Evolutionary conservation across 2,888 invertebrate species (phyloP), one percentile per base, ranked within the genome.

Genomic region (Agrypnus murinus): DNA sequence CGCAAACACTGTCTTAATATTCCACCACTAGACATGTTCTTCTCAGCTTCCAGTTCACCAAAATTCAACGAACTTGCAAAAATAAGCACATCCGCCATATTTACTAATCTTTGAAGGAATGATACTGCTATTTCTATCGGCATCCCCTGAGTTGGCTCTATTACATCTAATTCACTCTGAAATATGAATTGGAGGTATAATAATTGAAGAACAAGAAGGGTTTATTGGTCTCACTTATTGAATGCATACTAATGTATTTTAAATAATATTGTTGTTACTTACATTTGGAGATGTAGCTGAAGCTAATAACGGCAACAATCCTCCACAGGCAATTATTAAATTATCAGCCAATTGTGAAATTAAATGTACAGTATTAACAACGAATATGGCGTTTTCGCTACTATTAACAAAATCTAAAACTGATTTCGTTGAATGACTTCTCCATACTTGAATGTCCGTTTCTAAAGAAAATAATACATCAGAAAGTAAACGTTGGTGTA

Each of bases 21-120:
- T 53, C 99, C 99, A n/a, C 99, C 99, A 80, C 96, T 95, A 57
- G 98, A 97, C 99, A 99, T 99, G 85, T 99, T 99, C 87, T 99
- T 99, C 87, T 99, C 99, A 0, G 98, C 96, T 86, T 99, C 99
- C 48, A 99, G 87, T 86, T 99, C 99, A 25, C 95, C 95, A 83
- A 99, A 99, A 88, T 97, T 98, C 68, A 99, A 89, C 1, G 98
- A 97, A 81, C 97, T 98, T 68, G 99, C 98, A 87, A 99, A 99
- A 79, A 99, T 97, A 32, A 99, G 90, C 48, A 99, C 97, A 83
- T 99, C 99, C 0, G 98, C 98, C 95, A 99, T 96, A 84, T 97
- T 96, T 79, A 99, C 98, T 77, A 99, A 91, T 67, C 99, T 91
- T 85, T 98, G 98, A n/a, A 99, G 90, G 86, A 99, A 98, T 8